Conservation (phyloP, 2,113 vertebrate genomes). For the Barbus barbus region DNA sequence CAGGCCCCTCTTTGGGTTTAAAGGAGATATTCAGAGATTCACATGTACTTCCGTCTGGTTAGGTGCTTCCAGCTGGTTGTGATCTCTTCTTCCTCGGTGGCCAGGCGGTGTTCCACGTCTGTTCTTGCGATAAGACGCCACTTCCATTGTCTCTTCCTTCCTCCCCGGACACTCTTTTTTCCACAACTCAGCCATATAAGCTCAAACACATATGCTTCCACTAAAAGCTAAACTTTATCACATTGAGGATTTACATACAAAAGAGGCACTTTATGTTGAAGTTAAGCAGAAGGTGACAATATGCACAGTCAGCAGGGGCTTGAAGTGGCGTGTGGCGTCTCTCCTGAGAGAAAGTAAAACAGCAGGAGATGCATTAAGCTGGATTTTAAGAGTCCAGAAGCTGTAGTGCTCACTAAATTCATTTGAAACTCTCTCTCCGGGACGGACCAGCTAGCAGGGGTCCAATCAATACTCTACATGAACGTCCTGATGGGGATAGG, state of each 20-base stretch:
- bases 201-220: neutral
- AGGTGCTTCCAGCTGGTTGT: neutral
- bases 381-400: neutral
- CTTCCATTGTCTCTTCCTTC: constrained; percentile 18
- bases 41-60: neutral
- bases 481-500: constrained; percentile 22
- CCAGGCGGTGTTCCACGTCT: neutral
- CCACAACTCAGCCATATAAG: constrained; percentile 21
- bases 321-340: constrained; percentile 9
- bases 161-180: constrained; percentile 16
- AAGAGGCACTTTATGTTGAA: constrained; percentile 19
- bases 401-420: constrained; percentile 55
- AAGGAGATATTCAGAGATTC: constrained; percentile 12
- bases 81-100: constrained; percentile 9
- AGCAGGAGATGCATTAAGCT: neutral
- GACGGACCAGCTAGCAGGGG: constrained; percentile 39
- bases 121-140: constrained; percentile 17
- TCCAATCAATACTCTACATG: constrained; percentile 65
- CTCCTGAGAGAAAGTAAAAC: constrained; percentile 28
- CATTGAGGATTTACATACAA: constrained; percentile 42
- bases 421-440: constrained; percentile 65
- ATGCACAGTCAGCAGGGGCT: constrained; percentile 7
- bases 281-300: constrained; percentile 10
- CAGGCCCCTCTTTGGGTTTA: constrained; percentile 2
- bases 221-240: constrained; percentile 28